Base-by-base conservation (phyloP, 2,113 vertebrate genomes). In the Mesembrinibis cayennensis region DNA sequence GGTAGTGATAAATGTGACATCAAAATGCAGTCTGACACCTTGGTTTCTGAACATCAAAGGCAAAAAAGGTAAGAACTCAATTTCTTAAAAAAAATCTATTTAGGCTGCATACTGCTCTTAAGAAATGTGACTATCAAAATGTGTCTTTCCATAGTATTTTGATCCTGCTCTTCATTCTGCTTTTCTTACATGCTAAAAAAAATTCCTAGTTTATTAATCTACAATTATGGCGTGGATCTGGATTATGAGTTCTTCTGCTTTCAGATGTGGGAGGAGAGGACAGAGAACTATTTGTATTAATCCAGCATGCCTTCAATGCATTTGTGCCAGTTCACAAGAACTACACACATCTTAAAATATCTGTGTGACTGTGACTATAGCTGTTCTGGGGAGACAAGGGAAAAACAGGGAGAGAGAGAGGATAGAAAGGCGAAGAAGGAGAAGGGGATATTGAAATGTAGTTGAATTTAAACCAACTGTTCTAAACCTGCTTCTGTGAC, bases 41-140 rank as follows among this genome's bases (percentile, higher is more conserved):
- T 6, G 7, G 27, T 59, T 91, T 70, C 80, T 49, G 40, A 89
- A 38, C 25, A 21, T 22, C 81, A 58, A 61, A 40, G 47, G 62
- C 87, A 45, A 61, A 90, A 76, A 91, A 97, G 97, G 97, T 98
- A 98, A 97, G 95, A 66, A 30, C 22, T 29, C 15, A 38, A 18
- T 65, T 95, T 76, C 27, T 66, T 89, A 40, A 87, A 71, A 55
- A 42, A 42, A 42, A 55, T 45, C 25, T 80, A 1, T 40, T 74
- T 49, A 65, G 34, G 15, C 20, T 70, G 23, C 27, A 30, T 29
- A 49, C 3, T 34, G 30, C 12, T 85, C 66, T 79, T 73, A 47
- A 87, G 9, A 78, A 85, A 73, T 17, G 1, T 25, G 20, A 32
- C 30, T 49, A 18, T 34, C 61, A 70, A 93, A 84, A 73, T 50